These are phyloP conservation scores for Clarias fuscus DNA, from an alignment of 2,797 vertebrate species.

Conservation along the genomic window DNA sequence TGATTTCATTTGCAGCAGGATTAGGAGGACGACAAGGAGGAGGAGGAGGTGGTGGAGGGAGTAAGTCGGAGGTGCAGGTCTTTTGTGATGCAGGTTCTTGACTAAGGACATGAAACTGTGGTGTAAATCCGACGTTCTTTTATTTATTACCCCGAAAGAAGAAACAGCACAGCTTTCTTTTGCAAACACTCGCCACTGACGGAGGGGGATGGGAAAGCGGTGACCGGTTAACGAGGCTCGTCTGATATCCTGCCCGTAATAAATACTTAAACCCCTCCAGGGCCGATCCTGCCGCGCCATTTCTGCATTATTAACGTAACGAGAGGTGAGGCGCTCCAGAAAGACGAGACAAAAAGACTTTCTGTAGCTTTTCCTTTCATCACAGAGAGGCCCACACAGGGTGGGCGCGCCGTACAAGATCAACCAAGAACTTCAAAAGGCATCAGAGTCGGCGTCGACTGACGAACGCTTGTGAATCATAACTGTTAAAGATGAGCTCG, in stretches of 20 bases:
- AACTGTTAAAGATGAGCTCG: neutral
- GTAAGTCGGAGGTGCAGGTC: neutral
- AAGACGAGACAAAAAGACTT: conserved; percentile 37
- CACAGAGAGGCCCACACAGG: conserved; percentile 26
- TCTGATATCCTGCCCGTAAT: conserved; percentile 31
- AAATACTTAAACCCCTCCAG: conserved; percentile 44
- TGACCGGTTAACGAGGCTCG: conserved; percentile 40
- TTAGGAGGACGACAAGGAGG: conserved; percentile 16
- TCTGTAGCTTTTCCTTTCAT: conserved; percentile 36
- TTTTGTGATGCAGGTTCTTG: neutral
- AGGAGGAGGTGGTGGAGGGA: conserved; percentile 20
- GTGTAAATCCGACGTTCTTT: neutral
- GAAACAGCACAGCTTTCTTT: no score
- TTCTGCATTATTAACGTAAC: conserved; percentile 51
- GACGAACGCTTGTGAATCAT: neutral
- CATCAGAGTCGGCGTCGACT: neutral
- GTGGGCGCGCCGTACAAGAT: conserved; percentile 19
- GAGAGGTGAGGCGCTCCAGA: conserved; percentile 45
- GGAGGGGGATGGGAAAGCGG: neutral
- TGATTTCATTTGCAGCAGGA: conserved; percentile 20
- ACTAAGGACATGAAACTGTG: neutral
- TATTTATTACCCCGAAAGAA: no score
- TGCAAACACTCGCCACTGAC: neutral
- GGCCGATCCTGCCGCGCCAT: neutral
- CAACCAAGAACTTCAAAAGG: conserved; percentile 36